A percentile compares a stretch with the other conserved stretches of the same genome.
These are phyloP conservation scores for Nymphalis urticae DNA, from an alignment of 2,888 invertebrate genomes.

Conservation along the genomic window DNA sequence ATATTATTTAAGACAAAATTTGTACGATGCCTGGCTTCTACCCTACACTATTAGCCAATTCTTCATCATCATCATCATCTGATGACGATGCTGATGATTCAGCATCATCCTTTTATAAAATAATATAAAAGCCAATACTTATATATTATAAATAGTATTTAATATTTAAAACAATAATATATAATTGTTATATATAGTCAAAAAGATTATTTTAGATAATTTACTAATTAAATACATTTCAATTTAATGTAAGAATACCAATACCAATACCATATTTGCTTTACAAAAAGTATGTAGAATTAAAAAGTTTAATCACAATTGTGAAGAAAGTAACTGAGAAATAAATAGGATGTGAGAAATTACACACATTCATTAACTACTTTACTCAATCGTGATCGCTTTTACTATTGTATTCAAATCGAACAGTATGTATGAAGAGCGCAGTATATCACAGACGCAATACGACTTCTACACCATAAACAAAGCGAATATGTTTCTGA, in stretches of 20 bases:
- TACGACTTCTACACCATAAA: constrained; percentile 5
- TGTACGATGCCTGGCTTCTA: no score
- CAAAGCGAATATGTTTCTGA: neutral
- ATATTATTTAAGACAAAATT: no score
- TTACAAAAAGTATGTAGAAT: neutral
- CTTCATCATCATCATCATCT: no score
- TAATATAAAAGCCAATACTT: no score
- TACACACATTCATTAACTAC: constrained; percentile 7
- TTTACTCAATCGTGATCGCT: constrained; percentile 11
- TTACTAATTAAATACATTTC: no score
- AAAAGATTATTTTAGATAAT: no score
- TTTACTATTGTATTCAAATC: constrained; percentile 43
- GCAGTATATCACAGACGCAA: constrained; percentile 6
- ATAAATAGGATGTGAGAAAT: neutral
- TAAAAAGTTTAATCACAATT: neutral
- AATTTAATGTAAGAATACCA: neutral
- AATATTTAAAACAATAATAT: no score
- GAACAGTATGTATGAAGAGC: constrained; percentile 28
- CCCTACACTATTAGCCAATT: no score
- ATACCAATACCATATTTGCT: neutral
- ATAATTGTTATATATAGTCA: no score
- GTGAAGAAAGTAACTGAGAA: constrained; percentile 1
- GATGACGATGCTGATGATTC: no score
- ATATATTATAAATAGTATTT: no score
- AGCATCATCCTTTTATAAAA: no score